Base-by-base conservation (phyloP, 1,140 invertebrate genomes). In the Diachasma alloeum region DNA sequence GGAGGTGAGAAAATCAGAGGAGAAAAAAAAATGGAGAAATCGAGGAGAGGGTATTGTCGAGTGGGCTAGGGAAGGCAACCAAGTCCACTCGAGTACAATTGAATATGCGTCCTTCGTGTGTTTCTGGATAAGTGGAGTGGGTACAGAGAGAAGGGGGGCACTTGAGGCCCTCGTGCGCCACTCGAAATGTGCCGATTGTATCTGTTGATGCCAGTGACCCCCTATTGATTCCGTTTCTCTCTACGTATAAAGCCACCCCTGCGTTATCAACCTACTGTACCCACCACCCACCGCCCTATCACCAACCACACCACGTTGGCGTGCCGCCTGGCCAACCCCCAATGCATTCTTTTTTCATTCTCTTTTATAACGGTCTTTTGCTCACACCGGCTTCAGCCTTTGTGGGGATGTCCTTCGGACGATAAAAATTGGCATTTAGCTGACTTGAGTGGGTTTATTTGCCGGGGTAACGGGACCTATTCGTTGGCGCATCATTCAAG, bases 201-300 rank as follows among this genome's bases (percentile, higher is more conserved):
- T 88, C 86, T 84, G 84, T 85, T 85, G 84, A 83, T 88, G 87
- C 88, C 88, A 89, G 85, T 89, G 87, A 89, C 88, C 88, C 83
- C 86, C 87, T 89, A 89, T 89, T 87, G 88, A 89, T 89, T 89
- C 84, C 82, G 84, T 81, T 63, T 63, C 59, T 63, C 59, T 69
- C 9, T 17, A 42, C 67, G 67, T 69, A 69, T 69, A 69, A 69
- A 69, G 26, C n/a, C 69, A 77, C 63, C 59, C 66, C 68, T 63
- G 67, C 44, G 19, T 71, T 56, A 19, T 48, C 77, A 67, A 71
- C 36, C 71, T 76, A 24, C 42, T 37, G 66, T 37, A 22, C 24
- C 70, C 44, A 22, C 24, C 70, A 70, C 19, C 75, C 19, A 59
- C 48, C 48, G 48, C 48, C 48, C 48, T 53, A 17, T 53, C 48